A percentile compares a stretch with the other conserved stretches of the same genome.
These are phyloP conservation scores for Platycheirus albimanus DNA, from an alignment of 2,888 invertebrate species.

Conservation along the genomic window DNA sequence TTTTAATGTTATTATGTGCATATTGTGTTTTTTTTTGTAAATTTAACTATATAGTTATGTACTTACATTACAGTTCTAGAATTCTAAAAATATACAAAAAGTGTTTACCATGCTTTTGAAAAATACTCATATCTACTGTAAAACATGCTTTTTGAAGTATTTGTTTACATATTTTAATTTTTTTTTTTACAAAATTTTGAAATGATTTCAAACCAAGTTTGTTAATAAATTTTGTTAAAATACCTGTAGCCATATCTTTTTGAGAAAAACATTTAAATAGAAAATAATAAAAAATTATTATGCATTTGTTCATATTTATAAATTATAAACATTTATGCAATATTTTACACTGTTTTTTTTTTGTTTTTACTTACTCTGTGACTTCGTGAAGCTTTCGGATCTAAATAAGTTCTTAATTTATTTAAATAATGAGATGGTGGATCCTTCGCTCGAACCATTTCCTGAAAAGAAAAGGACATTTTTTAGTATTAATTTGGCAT, in stretches of 20 bases:
- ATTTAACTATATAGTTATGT: not conserved
- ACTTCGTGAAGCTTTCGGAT: slow-evolving; percentile 97
- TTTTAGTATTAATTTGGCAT: not conserved
- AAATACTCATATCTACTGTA: not conserved
- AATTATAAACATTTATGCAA: not conserved
- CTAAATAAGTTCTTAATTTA: slow-evolving; percentile 96
- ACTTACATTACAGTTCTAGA: not conserved
- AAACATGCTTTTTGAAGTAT: slow-evolving; percentile 35
- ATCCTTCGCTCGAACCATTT: slow-evolving; percentile 99
- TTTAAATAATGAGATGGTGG: slow-evolving; percentile 98
- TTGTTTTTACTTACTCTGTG: slow-evolving; percentile 89
- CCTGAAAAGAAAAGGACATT: slow-evolving; percentile 85
- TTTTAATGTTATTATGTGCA: too few relatives aligned
- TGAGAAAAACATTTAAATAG: slow-evolving; percentile 40
- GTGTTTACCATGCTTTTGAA: slow-evolving; percentile 18
- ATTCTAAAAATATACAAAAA: not conserved
- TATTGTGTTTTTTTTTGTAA: too few relatives aligned
- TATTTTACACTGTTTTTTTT: slow-evolving; percentile 27
- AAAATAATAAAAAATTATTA: slow-evolving; percentile 37
- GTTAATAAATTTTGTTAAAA: slow-evolving; percentile 62
- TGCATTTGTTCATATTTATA: slow-evolving; percentile 34
- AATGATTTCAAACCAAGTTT: slow-evolving; percentile 44
- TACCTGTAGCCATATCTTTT: slow-evolving; percentile 73
- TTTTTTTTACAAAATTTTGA: slow-evolving; percentile 49
- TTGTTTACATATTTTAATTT: slow-evolving; percentile 16